phyloP scores from a whole-genome alignment of 2,113 vertebrate species.

The Verasper variegatus region DNA sequence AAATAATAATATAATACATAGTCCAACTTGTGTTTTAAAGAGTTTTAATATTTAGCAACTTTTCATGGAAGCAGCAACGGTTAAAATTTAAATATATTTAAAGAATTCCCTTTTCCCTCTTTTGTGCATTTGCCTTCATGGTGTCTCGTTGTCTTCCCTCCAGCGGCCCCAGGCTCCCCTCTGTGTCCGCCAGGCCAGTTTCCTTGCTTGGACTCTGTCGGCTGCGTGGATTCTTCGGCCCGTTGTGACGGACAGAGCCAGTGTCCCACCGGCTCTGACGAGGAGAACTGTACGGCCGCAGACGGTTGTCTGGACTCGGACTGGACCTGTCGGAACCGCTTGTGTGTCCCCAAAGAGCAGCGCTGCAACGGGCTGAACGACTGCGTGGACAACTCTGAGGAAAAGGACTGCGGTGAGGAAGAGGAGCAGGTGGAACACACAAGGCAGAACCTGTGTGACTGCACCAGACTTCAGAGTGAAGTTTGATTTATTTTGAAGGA shows the following conservation, averaged over 20 bases:
- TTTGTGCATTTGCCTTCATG: too few species aligned
- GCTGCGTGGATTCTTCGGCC: conserved; percentile 80
- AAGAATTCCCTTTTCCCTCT: too few species aligned
- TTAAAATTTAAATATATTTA: too few species aligned
- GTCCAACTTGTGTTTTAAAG: not conserved
- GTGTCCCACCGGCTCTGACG: conserved; percentile 84
- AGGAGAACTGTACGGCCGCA: conserved; percentile 78
- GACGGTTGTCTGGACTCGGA: conserved; percentile 82
- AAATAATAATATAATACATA: not conserved
- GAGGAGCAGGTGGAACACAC: not conserved
- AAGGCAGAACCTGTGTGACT: too few species aligned
- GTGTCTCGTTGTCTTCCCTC: not conserved
- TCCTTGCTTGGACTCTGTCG: conserved; percentile 79
- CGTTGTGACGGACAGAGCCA: conserved; percentile 83
- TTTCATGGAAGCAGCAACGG: too few species aligned
- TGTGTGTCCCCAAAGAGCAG: conserved; percentile 73
- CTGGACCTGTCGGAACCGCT: conserved; percentile 87
- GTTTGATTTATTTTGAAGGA: too few species aligned
- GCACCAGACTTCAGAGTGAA: too few species aligned
- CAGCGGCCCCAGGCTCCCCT: conserved; percentile 4
- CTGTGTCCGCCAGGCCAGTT: conserved; percentile 82
- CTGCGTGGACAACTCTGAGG: conserved; percentile 82
- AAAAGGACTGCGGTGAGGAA: conserved; percentile 79
- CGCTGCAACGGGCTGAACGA: conserved; percentile 76
- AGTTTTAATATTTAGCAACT: not conserved